A percentile compares a stretch with the other conserved stretches of the same genome.
Evolutionary conservation across 2,797 vertebrate genomes (phyloP).

Genomic region (Podarcis lilfordi): DNA sequence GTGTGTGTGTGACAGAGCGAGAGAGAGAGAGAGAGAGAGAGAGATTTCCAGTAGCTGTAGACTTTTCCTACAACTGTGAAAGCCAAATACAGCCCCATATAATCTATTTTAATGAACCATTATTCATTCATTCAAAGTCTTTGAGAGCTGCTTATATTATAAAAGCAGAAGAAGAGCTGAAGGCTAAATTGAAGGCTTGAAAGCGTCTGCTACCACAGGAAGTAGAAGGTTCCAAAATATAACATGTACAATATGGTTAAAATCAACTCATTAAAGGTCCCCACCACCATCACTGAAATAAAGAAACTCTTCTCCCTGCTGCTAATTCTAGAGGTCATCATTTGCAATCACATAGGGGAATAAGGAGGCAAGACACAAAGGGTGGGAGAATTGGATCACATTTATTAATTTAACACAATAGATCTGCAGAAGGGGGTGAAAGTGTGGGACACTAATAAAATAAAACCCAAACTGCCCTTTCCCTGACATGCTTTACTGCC

Average conservation of each 20-base stretch:
- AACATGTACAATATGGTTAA: slow-evolving; percentile 55
- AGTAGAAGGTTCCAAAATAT: slow-evolving; percentile 54
- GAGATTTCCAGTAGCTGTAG: slow-evolving; percentile 21
- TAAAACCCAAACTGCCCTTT: no score
- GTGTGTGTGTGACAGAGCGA: no score
- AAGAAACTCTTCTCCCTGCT: slow-evolving; percentile 31
- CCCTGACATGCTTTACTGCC: no score
- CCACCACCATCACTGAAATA: slow-evolving; percentile 32
- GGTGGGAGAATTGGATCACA: no score
- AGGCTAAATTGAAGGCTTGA: slow-evolving; percentile 29
- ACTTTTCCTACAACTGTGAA: background rate
- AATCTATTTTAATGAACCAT: slow-evolving; percentile 22
- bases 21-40: no score
- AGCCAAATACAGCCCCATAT: slow-evolving; percentile 20
- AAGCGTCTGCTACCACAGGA: slow-evolving; percentile 49
- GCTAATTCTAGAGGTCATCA: slow-evolving; percentile 64
- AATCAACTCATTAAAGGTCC: slow-evolving; percentile 51
- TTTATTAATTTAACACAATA: no score
- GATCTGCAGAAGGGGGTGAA: no score
- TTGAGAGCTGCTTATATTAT: slow-evolving; percentile 41
- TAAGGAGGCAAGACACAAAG: no score
- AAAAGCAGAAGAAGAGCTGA: slow-evolving; percentile 38
- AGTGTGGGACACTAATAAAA: no score
- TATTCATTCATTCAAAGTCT: slow-evolving; percentile 40
- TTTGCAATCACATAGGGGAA: slow-evolving; percentile 42